These are phyloP conservation scores for Holothuria leucospilota DNA, from an alignment of 53 echinoderm and acorn worm species.

Conservation along the genomic window DNA sequence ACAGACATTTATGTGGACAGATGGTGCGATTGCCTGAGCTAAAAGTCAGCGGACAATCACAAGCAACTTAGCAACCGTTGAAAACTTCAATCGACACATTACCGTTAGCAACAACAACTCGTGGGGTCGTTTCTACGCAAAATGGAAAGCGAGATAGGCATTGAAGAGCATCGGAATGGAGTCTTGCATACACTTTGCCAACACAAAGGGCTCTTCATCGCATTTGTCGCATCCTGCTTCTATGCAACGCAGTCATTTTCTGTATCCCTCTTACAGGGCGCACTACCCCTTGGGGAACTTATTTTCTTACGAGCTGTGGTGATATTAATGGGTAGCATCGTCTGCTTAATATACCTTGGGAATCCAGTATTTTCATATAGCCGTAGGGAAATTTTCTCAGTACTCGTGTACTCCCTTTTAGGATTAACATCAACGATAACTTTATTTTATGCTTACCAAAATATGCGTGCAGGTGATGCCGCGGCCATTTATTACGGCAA, in stretches of 20 bases:
- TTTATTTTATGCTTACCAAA: neutral
- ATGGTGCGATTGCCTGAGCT: too few relatives aligned
- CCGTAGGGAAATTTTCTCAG: neutral
- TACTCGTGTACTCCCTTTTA: neutral
- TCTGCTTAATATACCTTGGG: neutral
- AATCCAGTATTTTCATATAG: neutral
- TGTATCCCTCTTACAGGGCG: neutral
- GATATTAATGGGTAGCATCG: neutral
- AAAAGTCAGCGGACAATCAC: too few relatives aligned
- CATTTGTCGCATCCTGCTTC: neutral
- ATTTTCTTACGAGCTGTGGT: neutral
- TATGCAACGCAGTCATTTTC: neutral
- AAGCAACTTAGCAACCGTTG: too few relatives aligned
- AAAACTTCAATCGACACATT: too few relatives aligned
- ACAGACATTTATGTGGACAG: too few relatives aligned
- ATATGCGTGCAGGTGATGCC: conserved; percentile 13
- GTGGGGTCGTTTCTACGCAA: too few relatives aligned
- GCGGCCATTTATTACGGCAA: conserved; percentile 9
- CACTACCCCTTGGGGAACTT: neutral
- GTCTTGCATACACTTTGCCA: too few relatives aligned
- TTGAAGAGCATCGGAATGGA: too few relatives aligned
- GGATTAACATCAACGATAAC: too few relatives aligned
- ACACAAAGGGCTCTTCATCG: neutral
- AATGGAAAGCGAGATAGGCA: too few relatives aligned
- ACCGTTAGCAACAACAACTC: too few relatives aligned